A percentile compares a stretch with the other conserved stretches of the same genome.
These are phyloP conservation scores for Acronicta psi DNA, from an alignment of 2,888 invertebrate species.

Conservation along the genomic window DNA sequence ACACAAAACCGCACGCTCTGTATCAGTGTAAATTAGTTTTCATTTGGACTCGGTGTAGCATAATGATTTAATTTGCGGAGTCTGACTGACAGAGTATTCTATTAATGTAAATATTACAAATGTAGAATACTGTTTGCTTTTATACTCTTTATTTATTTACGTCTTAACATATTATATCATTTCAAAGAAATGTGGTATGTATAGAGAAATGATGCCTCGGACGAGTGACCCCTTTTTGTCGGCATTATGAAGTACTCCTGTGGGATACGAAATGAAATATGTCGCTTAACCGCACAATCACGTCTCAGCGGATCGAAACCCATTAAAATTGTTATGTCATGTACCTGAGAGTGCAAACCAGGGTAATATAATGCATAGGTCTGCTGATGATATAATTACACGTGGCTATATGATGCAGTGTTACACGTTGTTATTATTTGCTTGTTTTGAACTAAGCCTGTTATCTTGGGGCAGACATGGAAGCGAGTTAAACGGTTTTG, in stretches of 20 bases:
- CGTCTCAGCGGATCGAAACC: constrained; percentile 37
- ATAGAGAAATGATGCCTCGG: constrained; percentile 9
- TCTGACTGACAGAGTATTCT: constrained; percentile 11
- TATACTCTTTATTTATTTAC: neutral
- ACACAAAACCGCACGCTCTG: constrained; percentile 28
- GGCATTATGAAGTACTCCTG: constrained; percentile 11
- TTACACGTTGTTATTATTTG: constrained; percentile 34
- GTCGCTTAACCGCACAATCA: constrained; percentile 42
- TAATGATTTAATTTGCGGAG: constrained; percentile 37
- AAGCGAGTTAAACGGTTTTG: constrained; percentile 61
- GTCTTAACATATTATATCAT: neutral
- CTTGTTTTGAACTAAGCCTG: constrained; percentile 45
- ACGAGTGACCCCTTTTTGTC: constrained; percentile 15
- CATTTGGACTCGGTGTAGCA: constrained; percentile 16
- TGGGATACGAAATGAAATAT: constrained; percentile 34
- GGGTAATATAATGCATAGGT: constrained; percentile 19
- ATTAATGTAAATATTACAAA: constrained; percentile 8
- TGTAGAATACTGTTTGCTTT: constrained; percentile 4
- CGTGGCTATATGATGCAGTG: constrained; percentile 18
- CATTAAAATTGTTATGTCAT: constrained; percentile 49
- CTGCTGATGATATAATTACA: constrained; percentile 5
- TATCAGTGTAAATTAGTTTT: constrained; percentile 45
- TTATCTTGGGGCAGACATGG: constrained; percentile 47
- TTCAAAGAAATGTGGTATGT: constrained; percentile 5
- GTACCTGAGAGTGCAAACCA: constrained; percentile 33